Evolutionary conservation across 1,140 invertebrate genomes (phyloP).

Genomic region (Aphaenogaster floridana): DNA sequence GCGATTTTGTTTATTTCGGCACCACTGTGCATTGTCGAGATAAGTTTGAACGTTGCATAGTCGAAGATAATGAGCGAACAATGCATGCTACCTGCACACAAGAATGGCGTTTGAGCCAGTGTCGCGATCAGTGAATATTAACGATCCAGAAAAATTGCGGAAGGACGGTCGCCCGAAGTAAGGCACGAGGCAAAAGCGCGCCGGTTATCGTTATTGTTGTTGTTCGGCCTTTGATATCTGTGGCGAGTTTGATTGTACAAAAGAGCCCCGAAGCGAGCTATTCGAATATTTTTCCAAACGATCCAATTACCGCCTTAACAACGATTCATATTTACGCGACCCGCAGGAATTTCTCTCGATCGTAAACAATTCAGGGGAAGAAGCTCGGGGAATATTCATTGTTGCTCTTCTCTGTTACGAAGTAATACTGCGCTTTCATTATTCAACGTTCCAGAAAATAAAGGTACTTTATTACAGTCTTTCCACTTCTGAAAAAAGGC

Average conservation of each 20-base stretch:
- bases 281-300: constrained; percentile 51
- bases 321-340: constrained; percentile 55
- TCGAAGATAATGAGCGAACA: constrained; percentile 62
- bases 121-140: constrained; percentile 36
- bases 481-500: constrained; percentile 5
- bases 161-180: constrained; percentile 36
- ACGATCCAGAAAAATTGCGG: not conserved
- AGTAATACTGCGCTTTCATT: constrained; percentile 42
- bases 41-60: constrained; percentile 56
- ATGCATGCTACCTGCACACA: not conserved
- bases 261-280: constrained; percentile 20
- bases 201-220: not conserved
- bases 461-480: constrained; percentile 47
- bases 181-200: not conserved
- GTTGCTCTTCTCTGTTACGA: constrained; percentile 28
- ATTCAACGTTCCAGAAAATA: constrained; percentile 50
- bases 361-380: constrained; percentile 51
- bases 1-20: not conserved
- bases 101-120: not conserved
- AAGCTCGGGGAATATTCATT: constrained; percentile 41
- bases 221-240: constrained; percentile 51
- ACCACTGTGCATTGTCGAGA: not conserved
- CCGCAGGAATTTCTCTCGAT: constrained; percentile 32
- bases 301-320: constrained; percentile 63
- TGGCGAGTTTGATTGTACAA: constrained; percentile 47